These are phyloP conservation scores for Cyclophora albipunctata DNA, from an alignment of 2,888 invertebrate genomes.

Conservation along the genomic window DNA sequence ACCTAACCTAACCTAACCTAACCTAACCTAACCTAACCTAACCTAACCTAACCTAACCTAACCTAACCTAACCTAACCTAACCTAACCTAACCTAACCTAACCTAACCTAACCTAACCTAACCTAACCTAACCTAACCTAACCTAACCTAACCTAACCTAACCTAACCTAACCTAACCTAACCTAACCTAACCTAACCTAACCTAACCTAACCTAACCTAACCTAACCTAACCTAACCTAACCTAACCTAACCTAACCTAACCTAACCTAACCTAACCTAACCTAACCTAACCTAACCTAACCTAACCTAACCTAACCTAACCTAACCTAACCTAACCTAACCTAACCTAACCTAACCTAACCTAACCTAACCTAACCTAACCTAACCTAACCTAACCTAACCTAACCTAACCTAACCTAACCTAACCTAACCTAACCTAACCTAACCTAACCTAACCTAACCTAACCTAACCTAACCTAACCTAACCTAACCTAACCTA, in stretches of 20 bases:
- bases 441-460: constrained; percentile 15
- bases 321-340: constrained; percentile 10
- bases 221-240: constrained; percentile 8
- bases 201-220: constrained; percentile 10
- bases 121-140: constrained; percentile 9
- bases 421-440: constrained; percentile 12
- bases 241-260: constrained; percentile 10
- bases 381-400: constrained; percentile 15
- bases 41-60: constrained; percentile 4
- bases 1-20: constrained; percentile 11
- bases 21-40: constrained; percentile 5
- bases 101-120: constrained; percentile 11
- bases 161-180: constrained; percentile 7
- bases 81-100: constrained; percentile 7
- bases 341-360: constrained; percentile 7
- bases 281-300: constrained; percentile 10
- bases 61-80: constrained; percentile 5
- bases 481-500: constrained; percentile 19
- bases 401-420: constrained; percentile 16
- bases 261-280: constrained; percentile 10
- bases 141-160: constrained; percentile 10
- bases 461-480: constrained; percentile 12
- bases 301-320: constrained; percentile 8
- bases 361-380: constrained; percentile 7
- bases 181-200: constrained; percentile 6